These are phyloP conservation scores for Chamaetylas fuelleborni DNA, from an alignment of 2,113 vertebrate species.

Conservation along the genomic window DNA sequence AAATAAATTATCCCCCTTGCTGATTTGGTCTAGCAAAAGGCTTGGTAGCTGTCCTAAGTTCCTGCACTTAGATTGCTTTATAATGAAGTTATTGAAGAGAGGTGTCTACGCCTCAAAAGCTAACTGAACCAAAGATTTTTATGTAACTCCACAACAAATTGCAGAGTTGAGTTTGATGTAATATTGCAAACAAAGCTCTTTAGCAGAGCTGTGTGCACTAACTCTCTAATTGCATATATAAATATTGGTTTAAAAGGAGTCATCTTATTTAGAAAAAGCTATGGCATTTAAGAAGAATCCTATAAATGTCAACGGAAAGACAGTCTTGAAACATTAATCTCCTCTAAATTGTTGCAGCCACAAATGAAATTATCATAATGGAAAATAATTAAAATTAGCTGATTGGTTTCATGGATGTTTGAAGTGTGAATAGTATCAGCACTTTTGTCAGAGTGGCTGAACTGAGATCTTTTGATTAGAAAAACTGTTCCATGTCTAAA, in stretches of 20 bases:
- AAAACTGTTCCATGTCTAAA: not conserved
- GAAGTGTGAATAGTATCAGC: not conserved
- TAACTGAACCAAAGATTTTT: not conserved
- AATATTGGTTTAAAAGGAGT: not conserved
- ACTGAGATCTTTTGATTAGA: not conserved
- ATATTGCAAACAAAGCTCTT: not conserved
- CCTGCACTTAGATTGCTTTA: not conserved
- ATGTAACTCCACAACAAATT: not conserved
- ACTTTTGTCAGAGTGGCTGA: not conserved
- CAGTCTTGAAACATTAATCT: not conserved
- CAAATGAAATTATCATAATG: not conserved
- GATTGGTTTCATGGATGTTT: not conserved
- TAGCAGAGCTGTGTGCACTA: not conserved
- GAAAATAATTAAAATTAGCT: not conserved
- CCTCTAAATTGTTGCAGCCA: not conserved
- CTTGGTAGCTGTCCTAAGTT: not conserved
- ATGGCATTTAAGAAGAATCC: not conserved
- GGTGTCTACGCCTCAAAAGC: not conserved
- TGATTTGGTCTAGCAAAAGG: not conserved
- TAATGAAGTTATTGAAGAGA: not conserved
- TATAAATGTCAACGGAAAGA: not conserved
- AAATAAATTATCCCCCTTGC: not conserved
- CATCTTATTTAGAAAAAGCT: not conserved
- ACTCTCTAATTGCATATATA: not conserved
- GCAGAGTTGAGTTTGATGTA: not conserved